Evolutionary conservation across 2,888 invertebrate genomes (phyloP).

Genomic region (Thymelicus acteon): DNA sequence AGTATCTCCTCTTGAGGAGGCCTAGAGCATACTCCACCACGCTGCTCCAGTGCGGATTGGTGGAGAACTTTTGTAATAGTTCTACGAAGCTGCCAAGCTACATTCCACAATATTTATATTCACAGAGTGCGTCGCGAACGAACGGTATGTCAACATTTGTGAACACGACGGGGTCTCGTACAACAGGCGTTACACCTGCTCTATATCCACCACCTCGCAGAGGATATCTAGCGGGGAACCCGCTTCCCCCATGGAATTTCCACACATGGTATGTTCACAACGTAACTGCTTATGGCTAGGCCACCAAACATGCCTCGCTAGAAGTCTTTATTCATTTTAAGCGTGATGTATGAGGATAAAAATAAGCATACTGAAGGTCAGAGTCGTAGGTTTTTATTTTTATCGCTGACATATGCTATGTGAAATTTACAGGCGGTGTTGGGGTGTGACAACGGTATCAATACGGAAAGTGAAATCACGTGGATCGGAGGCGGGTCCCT

Average conservation of each 20-base stretch:
- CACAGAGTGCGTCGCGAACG: constrained; percentile 34
- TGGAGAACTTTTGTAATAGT: no score
- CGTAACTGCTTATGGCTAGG: neutral
- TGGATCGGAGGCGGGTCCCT: constrained; percentile 60
- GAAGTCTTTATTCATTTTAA: no score
- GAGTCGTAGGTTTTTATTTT: no score
- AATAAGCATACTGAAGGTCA: no score
- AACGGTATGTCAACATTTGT: constrained; percentile 30
- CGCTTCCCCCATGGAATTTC: neutral
- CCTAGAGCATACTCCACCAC: no score
- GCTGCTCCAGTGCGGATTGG: no score
- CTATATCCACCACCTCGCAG: neutral
- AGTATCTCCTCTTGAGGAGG: no score
- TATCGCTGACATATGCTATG: neutral
- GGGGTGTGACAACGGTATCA: constrained; percentile 45
- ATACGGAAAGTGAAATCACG: constrained; percentile 19
- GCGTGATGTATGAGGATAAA: no score
- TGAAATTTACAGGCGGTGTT: constrained; percentile 52
- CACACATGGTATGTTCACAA: constrained; percentile 1
- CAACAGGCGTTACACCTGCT: neutral
- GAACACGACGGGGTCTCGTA: neutral
- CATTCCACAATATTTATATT: neutral
- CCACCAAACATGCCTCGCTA: no score
- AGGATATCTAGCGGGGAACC: neutral
- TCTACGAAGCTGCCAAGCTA: no score